Base-by-base conservation (phyloP, 2,888 invertebrate genomes). In the Teleogryllus oceanicus region DNA sequence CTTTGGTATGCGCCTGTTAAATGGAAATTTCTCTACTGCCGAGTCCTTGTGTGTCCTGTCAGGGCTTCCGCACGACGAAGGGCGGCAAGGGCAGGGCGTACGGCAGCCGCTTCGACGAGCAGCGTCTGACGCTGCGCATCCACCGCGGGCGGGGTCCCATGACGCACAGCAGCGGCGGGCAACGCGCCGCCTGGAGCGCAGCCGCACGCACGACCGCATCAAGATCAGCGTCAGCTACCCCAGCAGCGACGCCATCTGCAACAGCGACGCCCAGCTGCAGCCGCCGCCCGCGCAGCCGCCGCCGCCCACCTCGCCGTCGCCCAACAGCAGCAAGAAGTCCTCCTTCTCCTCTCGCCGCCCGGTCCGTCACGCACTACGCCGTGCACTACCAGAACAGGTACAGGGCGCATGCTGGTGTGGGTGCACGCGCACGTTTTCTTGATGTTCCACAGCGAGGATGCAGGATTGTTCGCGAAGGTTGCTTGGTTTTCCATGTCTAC, bases 101-200 rank as follows among this genome's bases (percentile, higher is more conserved):
- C 79, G 93, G 94, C 50, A 92, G 89, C 84, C 92, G 96, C 49
- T 96, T 96, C 86, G 95, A 96, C 84, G 95, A 96, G 86, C 95
- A 96, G 86, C 92, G 96, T n/a, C 89, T 97, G 74, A 97, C 97
- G 0, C 87, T 98, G 82, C 90, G 97, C 83, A 96, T 98, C 84
- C 97, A 98, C 87, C 97, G 97, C 0, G 81, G 77, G 74, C 80
- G 62, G 37, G 81, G 89, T 78, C 82, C 51, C 37, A 81, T 81
- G 81, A 79, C 79, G 20, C 80, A 81, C 74, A 92, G 92, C 78
- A 93, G 90, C 80, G 92, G 92, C 49, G 92, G 92, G 91, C 81
- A 92, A 92, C 49, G 18, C 49, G 77, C 13, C 62, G 62, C 62
- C 62, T 62, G 11, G 62, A 62, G 62, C 62, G 62, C 16, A 62